phyloP scores from a whole-genome alignment of 2,113 vertebrate genomes.

The Lasiurus cinereus region DNA sequence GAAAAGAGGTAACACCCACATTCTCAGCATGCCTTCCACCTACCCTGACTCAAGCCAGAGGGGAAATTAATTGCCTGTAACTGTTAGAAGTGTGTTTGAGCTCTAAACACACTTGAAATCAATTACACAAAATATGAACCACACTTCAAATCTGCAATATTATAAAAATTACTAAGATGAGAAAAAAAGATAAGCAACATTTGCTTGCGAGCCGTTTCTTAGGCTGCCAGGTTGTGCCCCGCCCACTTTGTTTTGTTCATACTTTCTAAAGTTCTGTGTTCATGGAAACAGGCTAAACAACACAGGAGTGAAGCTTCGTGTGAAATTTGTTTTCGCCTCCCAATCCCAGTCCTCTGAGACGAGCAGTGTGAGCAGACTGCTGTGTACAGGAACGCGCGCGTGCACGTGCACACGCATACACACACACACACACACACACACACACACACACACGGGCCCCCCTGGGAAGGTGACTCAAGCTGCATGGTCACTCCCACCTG shows the following conservation, averaged over 20 bases:
- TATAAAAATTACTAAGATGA: background rate
- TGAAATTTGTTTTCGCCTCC: background rate
- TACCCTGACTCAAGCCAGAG: background rate
- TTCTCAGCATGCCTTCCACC: background rate
- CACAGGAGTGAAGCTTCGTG: background rate
- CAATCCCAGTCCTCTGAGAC: background rate
- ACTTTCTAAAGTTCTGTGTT: background rate
- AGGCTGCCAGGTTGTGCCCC: too few relatives aligned
- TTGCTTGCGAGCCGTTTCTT: background rate
- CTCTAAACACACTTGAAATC: background rate
- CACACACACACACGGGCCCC: fast-evolving
- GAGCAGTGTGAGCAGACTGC: background rate
- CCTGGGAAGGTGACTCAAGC: background rate
- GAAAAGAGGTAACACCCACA: background rate
- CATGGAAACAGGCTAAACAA: background rate
- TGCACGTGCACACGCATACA: fast-evolving
- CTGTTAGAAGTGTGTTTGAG: background rate
- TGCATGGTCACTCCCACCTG: background rate
- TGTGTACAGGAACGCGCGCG: too few relatives aligned
- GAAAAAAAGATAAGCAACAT: background rate
- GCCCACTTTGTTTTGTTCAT: background rate
- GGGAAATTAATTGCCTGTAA: background rate
- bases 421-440: fast-evolving
- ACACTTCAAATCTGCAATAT: background rate
- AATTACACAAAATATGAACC: background rate